Percentiles rank a stretch among this genome's conserved stretches.
Conservation (phyloP, 2,113 vertebrate species). For the Elgaria multicarinata region DNA sequence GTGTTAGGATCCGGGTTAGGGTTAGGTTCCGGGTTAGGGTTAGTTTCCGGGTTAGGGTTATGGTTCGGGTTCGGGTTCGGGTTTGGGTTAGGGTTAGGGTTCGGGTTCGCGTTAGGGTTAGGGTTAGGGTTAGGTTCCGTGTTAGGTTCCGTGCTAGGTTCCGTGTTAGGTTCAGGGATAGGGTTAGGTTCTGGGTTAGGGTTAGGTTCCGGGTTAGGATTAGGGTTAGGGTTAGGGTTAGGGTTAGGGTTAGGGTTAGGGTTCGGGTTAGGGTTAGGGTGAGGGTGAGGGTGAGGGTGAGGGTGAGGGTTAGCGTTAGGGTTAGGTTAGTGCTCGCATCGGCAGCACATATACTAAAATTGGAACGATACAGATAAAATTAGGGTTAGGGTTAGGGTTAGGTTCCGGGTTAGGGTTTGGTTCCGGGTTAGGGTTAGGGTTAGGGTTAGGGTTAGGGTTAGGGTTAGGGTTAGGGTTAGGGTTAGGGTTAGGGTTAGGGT, state of each 20-base stretch:
- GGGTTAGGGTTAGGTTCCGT: too few relatives aligned
- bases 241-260: slow-evolving; percentile 23
- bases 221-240: too few relatives aligned
- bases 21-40: too few relatives aligned
- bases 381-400: too few relatives aligned
- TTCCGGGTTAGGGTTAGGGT: neutral
- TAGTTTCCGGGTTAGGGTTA: too few relatives aligned
- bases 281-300: neutral
- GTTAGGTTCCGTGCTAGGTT: neutral
- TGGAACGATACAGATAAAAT: too few relatives aligned
- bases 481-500: slow-evolving; percentile 4
- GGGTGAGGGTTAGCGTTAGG: neutral
- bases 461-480: slow-evolving; percentile 14
- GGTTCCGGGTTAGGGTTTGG: too few relatives aligned
- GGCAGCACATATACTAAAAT: too few relatives aligned
- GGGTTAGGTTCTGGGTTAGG: slow-evolving; percentile 25
- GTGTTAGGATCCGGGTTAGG: too few relatives aligned
- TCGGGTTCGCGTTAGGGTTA: slow-evolving; percentile 11
- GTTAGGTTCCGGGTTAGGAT: too few relatives aligned
- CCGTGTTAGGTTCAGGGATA: slow-evolving; percentile 15
- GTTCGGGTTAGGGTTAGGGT: slow-evolving; percentile 23
- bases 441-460: neutral
- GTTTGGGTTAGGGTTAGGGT: slow-evolving; percentile 25
- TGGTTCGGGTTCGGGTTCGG: too few relatives aligned
- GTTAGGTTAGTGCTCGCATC: too few relatives aligned